Percentiles rank a stretch among this genome's conserved stretches.
phyloP scores from a whole-genome alignment of 2,113 vertebrate species.

The Neogobius melanostomus region DNA sequence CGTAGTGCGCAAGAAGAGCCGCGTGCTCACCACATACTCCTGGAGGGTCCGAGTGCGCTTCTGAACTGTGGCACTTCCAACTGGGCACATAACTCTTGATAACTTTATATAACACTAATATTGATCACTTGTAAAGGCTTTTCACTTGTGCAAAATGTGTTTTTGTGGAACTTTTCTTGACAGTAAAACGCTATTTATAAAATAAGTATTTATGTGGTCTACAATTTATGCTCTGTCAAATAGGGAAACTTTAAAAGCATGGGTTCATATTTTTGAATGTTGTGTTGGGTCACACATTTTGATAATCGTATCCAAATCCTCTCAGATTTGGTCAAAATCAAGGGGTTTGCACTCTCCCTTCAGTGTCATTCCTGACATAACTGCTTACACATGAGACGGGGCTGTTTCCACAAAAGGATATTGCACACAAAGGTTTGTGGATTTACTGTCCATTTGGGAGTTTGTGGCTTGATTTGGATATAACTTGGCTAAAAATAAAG shows the following conservation, averaged over 20 bases:
- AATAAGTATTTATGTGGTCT: too few relatives aligned
- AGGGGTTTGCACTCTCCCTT: too few relatives aligned
- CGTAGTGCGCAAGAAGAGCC: constrained; percentile 86
- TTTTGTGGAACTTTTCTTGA: constrained; percentile 10
- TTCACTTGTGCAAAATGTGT: constrained; percentile 53
- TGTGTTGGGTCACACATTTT: too few relatives aligned
- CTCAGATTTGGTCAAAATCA: too few relatives aligned
- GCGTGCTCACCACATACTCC: constrained; percentile 90
- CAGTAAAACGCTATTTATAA: too few relatives aligned
- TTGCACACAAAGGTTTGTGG: not conserved
- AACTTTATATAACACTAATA: constrained; percentile 11
- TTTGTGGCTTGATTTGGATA: not conserved
- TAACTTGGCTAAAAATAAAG: not conserved
- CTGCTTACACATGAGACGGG: not conserved
- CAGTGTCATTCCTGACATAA: not conserved
- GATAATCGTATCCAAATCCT: too few relatives aligned
- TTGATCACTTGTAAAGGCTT: constrained; percentile 46
- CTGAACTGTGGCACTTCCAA: constrained; percentile 56
- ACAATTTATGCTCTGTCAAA: too few relatives aligned
- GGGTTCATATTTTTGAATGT: too few relatives aligned
- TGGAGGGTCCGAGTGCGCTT: constrained; percentile 90
- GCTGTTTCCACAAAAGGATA: not conserved
- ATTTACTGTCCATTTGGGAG: constrained; percentile 1
- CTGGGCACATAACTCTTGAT: constrained; percentile 65
- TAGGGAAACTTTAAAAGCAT: too few relatives aligned